phyloP scores from a whole-genome alignment of 2,797 vertebrate species.

The Zalophus californianus region DNA sequence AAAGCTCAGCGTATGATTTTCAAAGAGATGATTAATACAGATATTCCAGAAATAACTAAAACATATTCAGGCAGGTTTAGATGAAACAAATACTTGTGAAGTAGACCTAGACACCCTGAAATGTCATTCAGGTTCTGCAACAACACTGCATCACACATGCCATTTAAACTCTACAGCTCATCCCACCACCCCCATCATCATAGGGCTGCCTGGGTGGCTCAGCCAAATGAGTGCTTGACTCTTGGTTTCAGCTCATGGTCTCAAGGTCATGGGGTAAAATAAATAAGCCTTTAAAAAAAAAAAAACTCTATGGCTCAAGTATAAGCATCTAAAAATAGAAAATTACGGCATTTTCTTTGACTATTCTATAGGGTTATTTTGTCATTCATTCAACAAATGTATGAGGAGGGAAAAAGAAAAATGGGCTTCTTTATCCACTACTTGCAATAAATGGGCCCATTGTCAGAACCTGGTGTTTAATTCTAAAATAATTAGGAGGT shows the following conservation, averaged over 20 bases:
- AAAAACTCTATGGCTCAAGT: neutral
- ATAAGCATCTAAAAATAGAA: neutral
- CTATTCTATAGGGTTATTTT: no score
- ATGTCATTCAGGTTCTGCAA: neutral
- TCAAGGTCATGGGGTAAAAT: neutral
- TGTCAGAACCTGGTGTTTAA: neutral
- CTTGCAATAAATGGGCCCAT: neutral
- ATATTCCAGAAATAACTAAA: neutral
- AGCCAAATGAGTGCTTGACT: neutral
- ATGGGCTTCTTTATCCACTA: neutral
- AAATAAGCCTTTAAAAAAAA: neutral
- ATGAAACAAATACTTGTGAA: neutral
- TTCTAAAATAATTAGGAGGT: neutral
- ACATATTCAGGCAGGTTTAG: neutral
- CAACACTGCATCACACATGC: neutral
- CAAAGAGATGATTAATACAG: neutral
- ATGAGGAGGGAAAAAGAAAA: neutral
- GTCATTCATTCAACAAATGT: neutral
- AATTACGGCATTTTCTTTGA: neutral
- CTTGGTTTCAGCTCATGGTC: neutral
- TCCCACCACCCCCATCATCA: neutral
- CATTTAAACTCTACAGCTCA: neutral
- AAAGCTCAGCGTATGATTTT: neutral
- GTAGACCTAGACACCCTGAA: neutral
- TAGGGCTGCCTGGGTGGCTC: neutral